Conservation (phyloP, 2,797 vertebrate genomes). For the Muraenolepis orangiensis region DNA sequence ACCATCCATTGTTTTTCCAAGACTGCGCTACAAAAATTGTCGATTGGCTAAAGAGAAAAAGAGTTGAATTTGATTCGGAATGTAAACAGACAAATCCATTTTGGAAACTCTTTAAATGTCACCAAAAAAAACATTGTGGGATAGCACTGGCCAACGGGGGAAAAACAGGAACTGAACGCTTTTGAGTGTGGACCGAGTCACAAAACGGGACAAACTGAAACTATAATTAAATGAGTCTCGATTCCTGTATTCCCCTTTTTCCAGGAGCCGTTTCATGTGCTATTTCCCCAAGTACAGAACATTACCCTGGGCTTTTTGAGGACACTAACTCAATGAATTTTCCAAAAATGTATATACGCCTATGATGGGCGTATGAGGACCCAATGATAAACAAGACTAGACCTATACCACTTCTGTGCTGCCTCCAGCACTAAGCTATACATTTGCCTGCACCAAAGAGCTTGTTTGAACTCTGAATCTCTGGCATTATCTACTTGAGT, state of each 20-base stretch:
- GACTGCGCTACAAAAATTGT: conserved; percentile 9
- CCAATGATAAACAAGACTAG: conserved; percentile 26
- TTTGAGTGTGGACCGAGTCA: conserved; percentile 16
- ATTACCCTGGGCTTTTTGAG: conserved; percentile 20
- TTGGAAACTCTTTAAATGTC: conserved; percentile 49
- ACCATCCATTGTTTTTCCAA: conserved; percentile 25
- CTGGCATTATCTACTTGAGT: background rate
- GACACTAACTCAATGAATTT: no score
- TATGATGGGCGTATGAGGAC: background rate
- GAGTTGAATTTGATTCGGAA: conserved; percentile 42
- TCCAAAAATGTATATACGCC: background rate
- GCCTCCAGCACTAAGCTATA: background rate
- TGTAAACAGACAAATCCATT: conserved; percentile 45
- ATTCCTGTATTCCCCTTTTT: conserved; percentile 32
- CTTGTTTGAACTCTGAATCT: conserved; percentile 17
- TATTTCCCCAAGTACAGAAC: conserved; percentile 32
- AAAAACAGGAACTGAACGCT: background rate
- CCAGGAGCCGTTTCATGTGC: background rate
- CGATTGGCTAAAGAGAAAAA: conserved; percentile 18
- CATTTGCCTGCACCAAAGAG: conserved; percentile 9
- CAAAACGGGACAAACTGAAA: conserved; percentile 53
- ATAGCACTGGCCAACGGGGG: background rate
- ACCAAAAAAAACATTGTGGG: conserved; percentile 15
- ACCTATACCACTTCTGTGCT: background rate
- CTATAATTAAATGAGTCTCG: conserved; percentile 50